Base-by-base conservation (phyloP, 2,113 vertebrate genomes). In the Polyodon spathula region DNA sequence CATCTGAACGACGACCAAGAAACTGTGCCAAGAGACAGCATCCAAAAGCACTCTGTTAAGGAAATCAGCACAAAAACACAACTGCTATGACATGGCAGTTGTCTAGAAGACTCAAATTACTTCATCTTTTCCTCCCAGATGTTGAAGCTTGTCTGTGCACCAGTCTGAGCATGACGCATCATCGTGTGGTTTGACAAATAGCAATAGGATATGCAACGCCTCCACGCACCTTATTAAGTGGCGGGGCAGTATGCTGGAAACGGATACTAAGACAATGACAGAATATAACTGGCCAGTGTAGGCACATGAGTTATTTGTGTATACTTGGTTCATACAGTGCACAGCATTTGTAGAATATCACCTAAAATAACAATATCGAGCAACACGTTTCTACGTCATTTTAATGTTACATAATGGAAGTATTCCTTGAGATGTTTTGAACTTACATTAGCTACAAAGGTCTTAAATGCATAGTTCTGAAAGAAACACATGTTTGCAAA, bases 181-280 rank as follows among this genome's bases (percentile, higher is more conserved):
- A 53, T 59, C 40, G 66, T 5, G 52, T 60, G 72, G 70, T 72
- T 60, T 50, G 44, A 43, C 64, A 64, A 70, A 67, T 65, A 64
- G 69, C 63, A 52, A 60, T 60, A 37, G 46, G 15, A 60, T 43
- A 38, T 60, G 52, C 37, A 15, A 40, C 69, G 73, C 63, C 72
- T 68, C 71, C 63, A 63, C 8, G 59, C 68, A 58, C 55, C 71
- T 68, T 59, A 65, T 75, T 70, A 71, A 67, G 67, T 65, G 62
- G 72, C 59, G 12, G 57, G 72, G 76, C 71, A 69, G 63, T 61
- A 4, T 46, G 67, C 65, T 74, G 65, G 61, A 71, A 40, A 64
- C 58, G 68, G 68, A 77, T 69, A 74, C 68, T 77, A 70, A 72
- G 63, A 70, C 66, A 63, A 54, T 57, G 64, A 65, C 12, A 68